Evolutionary conservation across 1,140 invertebrate genomes (phyloP).

Genomic region (Pseudomyrmex pallidus): DNA sequence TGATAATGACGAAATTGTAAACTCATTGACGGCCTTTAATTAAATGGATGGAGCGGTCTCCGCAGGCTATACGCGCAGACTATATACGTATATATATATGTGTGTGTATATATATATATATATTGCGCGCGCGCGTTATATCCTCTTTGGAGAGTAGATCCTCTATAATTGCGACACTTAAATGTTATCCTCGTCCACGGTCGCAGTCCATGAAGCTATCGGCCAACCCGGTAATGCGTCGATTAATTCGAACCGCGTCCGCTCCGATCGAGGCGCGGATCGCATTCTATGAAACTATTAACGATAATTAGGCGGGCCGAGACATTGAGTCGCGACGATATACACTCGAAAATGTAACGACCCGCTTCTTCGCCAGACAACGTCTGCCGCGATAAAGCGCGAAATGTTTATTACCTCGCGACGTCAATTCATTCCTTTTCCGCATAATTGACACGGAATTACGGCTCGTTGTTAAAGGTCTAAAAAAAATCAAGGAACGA

Average conservation of each 20-base stretch:
- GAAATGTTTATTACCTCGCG: no score
- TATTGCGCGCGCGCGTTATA: constrained; percentile 62
- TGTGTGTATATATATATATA: no score
- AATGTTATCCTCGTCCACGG: constrained; percentile 60
- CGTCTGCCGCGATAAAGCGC: no score
- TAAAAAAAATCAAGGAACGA: constrained; percentile 28
- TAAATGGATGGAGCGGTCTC: constrained; percentile 65
- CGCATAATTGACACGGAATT: not conserved
- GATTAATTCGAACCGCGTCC: constrained; percentile 70
- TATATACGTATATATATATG: not conserved
- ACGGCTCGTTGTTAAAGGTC: not conserved
- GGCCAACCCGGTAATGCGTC: constrained; percentile 64
- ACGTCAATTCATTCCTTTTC: not conserved
- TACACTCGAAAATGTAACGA: not conserved
- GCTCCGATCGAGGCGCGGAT: constrained; percentile 50
- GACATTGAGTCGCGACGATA: not conserved
- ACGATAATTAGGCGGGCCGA: constrained; percentile 64
- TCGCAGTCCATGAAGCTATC: constrained; percentile 70
- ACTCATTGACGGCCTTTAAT: constrained; percentile 64
- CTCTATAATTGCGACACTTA: constrained; percentile 72
- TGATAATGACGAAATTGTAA: constrained; percentile 59
- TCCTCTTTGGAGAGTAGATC: constrained; percentile 57
- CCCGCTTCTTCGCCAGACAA: not conserved
- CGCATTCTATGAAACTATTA: constrained; percentile 56
- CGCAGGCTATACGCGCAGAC: not conserved